phyloP scores from a whole-genome alignment of 2,113 vertebrate genomes.

The Opisthocomus hoazin region DNA sequence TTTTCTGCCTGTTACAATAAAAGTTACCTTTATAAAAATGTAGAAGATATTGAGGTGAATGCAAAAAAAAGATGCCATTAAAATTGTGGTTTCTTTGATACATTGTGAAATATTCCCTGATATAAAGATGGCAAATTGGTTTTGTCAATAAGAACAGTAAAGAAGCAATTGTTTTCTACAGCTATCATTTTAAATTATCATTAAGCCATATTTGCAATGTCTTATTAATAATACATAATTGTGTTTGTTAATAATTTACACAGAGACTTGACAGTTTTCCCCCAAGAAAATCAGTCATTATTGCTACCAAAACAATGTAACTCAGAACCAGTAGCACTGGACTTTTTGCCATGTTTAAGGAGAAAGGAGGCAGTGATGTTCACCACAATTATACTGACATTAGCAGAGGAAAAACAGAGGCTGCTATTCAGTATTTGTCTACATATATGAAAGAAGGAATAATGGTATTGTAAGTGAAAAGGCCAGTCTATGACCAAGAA shows the following conservation, averaged over 20 bases:
- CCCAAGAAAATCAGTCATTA: not conserved
- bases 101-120: not conserved
- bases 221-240: conserved; percentile 25
- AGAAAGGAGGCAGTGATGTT: not conserved
- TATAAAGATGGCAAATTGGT: not conserved
- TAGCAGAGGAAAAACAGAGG: not conserved
- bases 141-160: not conserved
- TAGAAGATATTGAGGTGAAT: not conserved
- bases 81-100: not conserved
- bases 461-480: not conserved
- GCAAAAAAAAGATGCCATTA: not conserved
- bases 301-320: not conserved
- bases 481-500: not conserved
- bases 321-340: not conserved
- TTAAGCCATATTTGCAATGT: not conserved
- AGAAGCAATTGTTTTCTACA: not conserved
- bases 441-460: not conserved
- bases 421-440: not conserved
- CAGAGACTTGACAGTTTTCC: not conserved
- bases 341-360: not conserved
- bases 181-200: not conserved
- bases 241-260: conserved; percentile 17
- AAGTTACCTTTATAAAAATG: not conserved
- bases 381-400: not conserved
- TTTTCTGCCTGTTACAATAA: not conserved